Evolutionary conservation across 1,140 invertebrate genomes (phyloP), one percentile per base, ranked within the genome.

Genomic region (Bilobella aurantiaca): DNA sequence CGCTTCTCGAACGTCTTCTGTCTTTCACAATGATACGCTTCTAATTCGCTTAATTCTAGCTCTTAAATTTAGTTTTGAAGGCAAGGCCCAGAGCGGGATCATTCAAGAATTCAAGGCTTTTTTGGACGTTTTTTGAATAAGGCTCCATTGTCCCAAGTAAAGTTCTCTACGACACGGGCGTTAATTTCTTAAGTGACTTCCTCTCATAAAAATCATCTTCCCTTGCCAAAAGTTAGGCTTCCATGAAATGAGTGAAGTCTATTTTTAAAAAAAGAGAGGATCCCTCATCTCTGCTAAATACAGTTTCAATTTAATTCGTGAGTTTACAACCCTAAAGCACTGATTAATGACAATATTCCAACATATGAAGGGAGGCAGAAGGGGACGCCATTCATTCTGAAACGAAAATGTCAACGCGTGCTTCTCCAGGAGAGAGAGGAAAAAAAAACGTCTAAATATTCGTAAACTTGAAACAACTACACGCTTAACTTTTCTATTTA

Each of bases 291-390:
- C n/a, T n/a, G n/a, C n/a, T n/a, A n/a, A n/a, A n/a, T n/a, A n/a
- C n/a, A n/a, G 12, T 53, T 53, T 53, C 49, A 18, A 53, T 66
- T 27, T 18, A 53, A n/a, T n/a, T n/a, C n/a, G n/a, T n/a, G n/a
- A n/a, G n/a, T 58, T 58, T 34, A 27, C 62, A n/a, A 2, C 34
- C 32, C 66, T 64, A 32, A 42, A 42, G 14, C 62, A 37, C 62
- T 71, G 70, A 71, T 71, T 71, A 71, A 71, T 71, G 70, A 71
- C 67, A 68, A 25, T 31, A 25, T 37, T 46, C 58, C 34, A 12
- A 42, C n/a, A n/a, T n/a, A n/a, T n/a, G n/a, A n/a, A n/a, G n/a
- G 63, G 49, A 53, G 3, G 23, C 5, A 53, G 49, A 53, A 53
- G 49, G 34, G 34, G 34, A 42, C 34, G 8, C 34, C n/a, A n/a